Base-by-base conservation (phyloP, 2,797 vertebrate species). In the Tiaroga cobitis region DNA sequence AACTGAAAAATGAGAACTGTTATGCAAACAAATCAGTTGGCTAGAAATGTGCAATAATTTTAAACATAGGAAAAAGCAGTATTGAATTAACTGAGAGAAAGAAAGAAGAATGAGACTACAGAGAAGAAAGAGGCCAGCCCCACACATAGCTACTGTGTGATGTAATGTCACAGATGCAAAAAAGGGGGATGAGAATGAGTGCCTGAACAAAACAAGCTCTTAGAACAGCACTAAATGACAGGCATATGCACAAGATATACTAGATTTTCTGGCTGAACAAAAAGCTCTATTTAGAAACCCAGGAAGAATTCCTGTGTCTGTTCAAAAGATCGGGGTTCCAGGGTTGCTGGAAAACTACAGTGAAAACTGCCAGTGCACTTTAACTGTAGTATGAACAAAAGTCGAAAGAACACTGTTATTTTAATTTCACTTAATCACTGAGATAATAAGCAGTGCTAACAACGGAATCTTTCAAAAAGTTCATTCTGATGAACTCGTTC, bases 81-180 rank as follows among this genome's bases (percentile, higher is more conserved):
- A 77, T 43, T 68, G 46, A 56, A 68, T 68, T 46, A 9, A 79
- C 75, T 41, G 39, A 61, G 19, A 59, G 19, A 41, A 77, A 59
- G 5, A 39, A 77, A 41, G 7, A 11, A 32, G 11, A 34, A 54
- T 43, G 24, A 41, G 61, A 29, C 43, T 65, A 75, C 1, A 46
- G 32, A 19, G 7, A 43, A 46, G 8, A 74, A 73, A 73, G 11
- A 61, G 56, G 56, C 41, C 32, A 51, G 46, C 46, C 46, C 46
- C 26, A 61, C 65, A 49, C 83, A 79, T 70, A 79, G 21, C 65
- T 37, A 37, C 18, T 59, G 46, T 70, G 75, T 84, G 82, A 70
- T 34, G 65, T 79, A 78, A 84, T 84, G 65, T 46, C 65, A 84
- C 37, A 46, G 82, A 77, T 84, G 82, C 19, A 78, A 41, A 61